Conservation (phyloP, 2,888 invertebrate genomes). For the Penaeus monodon region DNA sequence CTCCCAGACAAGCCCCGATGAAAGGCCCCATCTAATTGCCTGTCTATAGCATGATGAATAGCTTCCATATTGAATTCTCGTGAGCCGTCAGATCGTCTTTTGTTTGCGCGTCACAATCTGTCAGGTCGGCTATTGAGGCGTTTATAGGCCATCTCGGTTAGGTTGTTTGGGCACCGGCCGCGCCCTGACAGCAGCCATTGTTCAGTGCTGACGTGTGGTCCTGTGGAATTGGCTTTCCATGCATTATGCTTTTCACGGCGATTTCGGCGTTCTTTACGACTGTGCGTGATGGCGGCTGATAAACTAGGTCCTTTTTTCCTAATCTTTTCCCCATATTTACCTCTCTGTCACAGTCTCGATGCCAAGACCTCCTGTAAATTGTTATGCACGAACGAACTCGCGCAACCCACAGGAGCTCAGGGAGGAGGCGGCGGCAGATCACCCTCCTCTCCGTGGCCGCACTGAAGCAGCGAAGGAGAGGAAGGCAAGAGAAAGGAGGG, state of each 20-base stretch:
- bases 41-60: constrained; percentile 57
- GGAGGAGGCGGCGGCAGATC: too few species aligned
- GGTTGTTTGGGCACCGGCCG: constrained; percentile 55
- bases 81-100: constrained; percentile 54
- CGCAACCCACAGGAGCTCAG: too few species aligned
- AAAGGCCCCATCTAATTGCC: constrained; percentile 55
- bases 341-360: constrained; percentile 5
- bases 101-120: constrained; percentile 59
- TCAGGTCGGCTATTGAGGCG: constrained; percentile 52
- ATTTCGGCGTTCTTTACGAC: constrained; percentile 30
- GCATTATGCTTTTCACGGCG: constrained; percentile 44
- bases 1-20: constrained; percentile 31
- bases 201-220: constrained; percentile 48
- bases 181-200: constrained; percentile 44
- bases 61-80: constrained; percentile 56
- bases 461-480: too few species aligned
- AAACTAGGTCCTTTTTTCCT: constrained; percentile 13
- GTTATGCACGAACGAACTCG: too few species aligned
- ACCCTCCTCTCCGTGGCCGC: too few species aligned
- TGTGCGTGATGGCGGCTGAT: constrained; percentile 9
- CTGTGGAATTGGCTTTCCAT: constrained; percentile 48
- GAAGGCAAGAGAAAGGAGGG: too few species aligned
- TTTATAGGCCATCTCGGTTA: constrained; percentile 50
- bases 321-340: constrained; percentile 2
- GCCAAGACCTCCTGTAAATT: background rate